phyloP scores from a whole-genome alignment of 1,140 invertebrate species.

The Brachionus paranguensis region DNA sequence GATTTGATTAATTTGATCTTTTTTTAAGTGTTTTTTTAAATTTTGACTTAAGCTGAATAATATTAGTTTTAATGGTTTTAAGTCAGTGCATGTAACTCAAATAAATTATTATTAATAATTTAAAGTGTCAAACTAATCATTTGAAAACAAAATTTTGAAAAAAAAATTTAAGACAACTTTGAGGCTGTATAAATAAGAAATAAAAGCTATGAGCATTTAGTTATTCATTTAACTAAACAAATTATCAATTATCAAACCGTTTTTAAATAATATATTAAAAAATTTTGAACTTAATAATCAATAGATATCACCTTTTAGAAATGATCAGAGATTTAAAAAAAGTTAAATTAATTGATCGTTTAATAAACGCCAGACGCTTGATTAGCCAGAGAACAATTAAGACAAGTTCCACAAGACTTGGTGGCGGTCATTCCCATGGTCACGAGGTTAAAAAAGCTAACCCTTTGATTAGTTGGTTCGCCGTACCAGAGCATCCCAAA shows the following conservation, averaged over 20 bases:
- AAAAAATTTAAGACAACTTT: not conserved
- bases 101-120: not conserved
- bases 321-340: not conserved
- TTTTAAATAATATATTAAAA: not conserved
- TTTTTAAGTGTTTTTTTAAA: too few relatives aligned
- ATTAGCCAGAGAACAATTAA: not conserved
- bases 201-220: not conserved
- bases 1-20: too few relatives aligned
- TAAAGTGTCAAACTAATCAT: not conserved
- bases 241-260: not conserved
- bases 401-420: not conserved
- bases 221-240: not conserved
- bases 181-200: not conserved
- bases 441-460: not conserved
- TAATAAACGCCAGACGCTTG: not conserved
- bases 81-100: not conserved
- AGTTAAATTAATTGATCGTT: not conserved
- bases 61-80: too few relatives aligned
- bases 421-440: not conserved
- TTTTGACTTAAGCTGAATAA: too few relatives aligned
- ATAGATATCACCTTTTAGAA: not conserved
- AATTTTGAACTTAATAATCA: not conserved
- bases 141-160: not conserved
- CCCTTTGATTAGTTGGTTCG: conserved; percentile 16
- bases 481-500: conserved; percentile 26